Percentiles rank a stretch among this genome's conserved stretches.
Conservation (phyloP, 64 coral and sea anemone species). For the Trachythela sp. region DNA sequence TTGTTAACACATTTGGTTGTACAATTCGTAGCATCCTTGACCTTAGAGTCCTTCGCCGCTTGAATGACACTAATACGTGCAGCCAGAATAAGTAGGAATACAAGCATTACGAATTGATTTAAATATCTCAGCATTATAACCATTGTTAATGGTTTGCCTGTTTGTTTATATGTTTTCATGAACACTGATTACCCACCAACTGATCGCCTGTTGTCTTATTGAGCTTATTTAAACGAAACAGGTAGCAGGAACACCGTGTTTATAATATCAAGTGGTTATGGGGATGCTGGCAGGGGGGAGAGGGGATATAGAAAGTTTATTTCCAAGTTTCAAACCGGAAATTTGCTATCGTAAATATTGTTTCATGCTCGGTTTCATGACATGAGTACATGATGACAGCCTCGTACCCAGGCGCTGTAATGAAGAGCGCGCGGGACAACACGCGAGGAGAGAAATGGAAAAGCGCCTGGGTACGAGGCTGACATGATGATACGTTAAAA, state of each 20-base stretch:
- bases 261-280: neutral
- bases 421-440: too few species aligned
- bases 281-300: neutral
- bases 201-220: neutral
- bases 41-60: too few species aligned
- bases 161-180: neutral
- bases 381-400: too few species aligned
- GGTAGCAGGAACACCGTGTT: neutral
- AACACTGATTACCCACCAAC: neutral
- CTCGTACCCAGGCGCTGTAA: too few species aligned
- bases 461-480: too few species aligned
- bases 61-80: too few species aligned
- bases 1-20: neutral
- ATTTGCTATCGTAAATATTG: too few species aligned
- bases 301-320: neutral
- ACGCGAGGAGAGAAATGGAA: too few species aligned
- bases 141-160: neutral
- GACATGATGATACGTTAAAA: too few species aligned
- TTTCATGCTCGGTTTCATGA: too few species aligned
- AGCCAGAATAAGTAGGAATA: neutral
- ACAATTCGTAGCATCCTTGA: too few species aligned
- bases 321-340: too few species aligned
- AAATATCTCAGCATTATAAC: neutral
- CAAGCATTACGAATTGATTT: neutral
- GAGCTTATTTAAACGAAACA: neutral